These are phyloP conservation scores for Bicyclus anynana DNA, from an alignment of 1,140 invertebrate species.

Conservation along the genomic window DNA sequence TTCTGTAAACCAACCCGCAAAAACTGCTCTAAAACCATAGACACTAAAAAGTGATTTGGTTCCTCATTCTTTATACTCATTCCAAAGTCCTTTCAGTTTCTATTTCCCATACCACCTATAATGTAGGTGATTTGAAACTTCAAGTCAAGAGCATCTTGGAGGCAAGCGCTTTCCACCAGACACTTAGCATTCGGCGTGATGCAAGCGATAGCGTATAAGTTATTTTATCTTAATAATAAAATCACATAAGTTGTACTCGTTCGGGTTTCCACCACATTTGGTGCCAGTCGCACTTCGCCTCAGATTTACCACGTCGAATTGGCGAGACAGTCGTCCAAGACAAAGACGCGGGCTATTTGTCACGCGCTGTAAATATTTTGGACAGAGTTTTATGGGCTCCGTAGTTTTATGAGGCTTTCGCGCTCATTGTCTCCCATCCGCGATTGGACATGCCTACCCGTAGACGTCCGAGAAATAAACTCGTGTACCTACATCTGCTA, in stretches of 20 bases:
- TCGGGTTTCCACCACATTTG: neutral
- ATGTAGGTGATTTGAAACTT: too few species aligned
- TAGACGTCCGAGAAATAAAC: constrained; percentile 19
- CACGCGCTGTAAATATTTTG: constrained; percentile 74
- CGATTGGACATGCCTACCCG: constrained; percentile 54
- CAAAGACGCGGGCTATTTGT: constrained; percentile 60
- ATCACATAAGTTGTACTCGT: neutral
- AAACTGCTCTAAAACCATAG: too few species aligned
- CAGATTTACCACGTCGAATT: constrained; percentile 58
- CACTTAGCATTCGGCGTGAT: too few species aligned
- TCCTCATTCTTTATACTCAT: too few species aligned
- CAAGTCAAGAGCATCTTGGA: too few species aligned
- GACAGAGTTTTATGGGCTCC: constrained; percentile 55
- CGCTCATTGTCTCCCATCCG: constrained; percentile 52
- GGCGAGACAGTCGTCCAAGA: constrained; percentile 53
- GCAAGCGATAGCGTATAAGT: too few species aligned
- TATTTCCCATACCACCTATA: too few species aligned
- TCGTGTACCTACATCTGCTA: constrained; percentile 28
- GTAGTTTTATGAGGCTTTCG: constrained; percentile 66
- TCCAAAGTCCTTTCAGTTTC: too few species aligned
- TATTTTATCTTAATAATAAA: too few species aligned
- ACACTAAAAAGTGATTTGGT: too few species aligned
- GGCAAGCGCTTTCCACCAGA: too few species aligned
- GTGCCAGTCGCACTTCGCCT: constrained; percentile 34
- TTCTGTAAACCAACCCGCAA: too few species aligned